Evolutionary conservation across 2,113 vertebrate genomes (phyloP).

Genomic region (Pampusana beccarii): DNA sequence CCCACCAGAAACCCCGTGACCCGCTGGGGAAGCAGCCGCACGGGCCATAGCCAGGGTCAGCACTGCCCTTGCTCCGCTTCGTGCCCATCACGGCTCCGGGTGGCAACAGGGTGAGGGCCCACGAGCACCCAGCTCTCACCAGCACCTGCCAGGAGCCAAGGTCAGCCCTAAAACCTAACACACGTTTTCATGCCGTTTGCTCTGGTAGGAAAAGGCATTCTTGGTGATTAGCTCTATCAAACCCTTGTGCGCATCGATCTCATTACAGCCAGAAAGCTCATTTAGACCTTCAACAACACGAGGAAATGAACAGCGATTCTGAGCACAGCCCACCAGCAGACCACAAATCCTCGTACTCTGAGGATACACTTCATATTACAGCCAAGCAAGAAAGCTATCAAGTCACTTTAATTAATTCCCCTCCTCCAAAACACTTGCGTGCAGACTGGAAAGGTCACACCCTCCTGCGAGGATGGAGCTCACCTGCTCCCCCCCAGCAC

Average conservation of each 20-base stretch:
- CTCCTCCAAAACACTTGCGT: not conserved
- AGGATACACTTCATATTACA: not conserved
- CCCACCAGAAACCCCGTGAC: not conserved
- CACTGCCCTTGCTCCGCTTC: not conserved
- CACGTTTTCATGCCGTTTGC: not conserved
- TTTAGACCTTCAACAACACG: not conserved
- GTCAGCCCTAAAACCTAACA: not conserved
- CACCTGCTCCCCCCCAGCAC: not conserved
- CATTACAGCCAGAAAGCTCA: slow-evolving; percentile 2
- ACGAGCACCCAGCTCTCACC: not conserved
- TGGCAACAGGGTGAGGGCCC: not conserved
- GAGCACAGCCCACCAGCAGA: not conserved
- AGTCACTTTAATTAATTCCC: not conserved
- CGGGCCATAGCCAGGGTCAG: not conserved
- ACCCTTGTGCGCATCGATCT: not conserved
- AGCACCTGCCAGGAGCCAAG: not conserved
- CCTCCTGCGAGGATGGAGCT: not conserved
- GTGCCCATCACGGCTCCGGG: fast-evolving
- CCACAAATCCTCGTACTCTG: not conserved
- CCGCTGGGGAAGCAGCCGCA: not conserved
- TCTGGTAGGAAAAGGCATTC: not conserved
- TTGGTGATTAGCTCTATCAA: not conserved
- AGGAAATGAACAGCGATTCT: not conserved
- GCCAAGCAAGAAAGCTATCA: slow-evolving; percentile 1
- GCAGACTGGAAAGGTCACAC: not conserved